A percentile compares a stretch with the other conserved stretches of the same genome.
These are phyloP conservation scores for Myotis findleyi DNA, from an alignment of 2,797 vertebrate genomes.

Conservation along the genomic window DNA sequence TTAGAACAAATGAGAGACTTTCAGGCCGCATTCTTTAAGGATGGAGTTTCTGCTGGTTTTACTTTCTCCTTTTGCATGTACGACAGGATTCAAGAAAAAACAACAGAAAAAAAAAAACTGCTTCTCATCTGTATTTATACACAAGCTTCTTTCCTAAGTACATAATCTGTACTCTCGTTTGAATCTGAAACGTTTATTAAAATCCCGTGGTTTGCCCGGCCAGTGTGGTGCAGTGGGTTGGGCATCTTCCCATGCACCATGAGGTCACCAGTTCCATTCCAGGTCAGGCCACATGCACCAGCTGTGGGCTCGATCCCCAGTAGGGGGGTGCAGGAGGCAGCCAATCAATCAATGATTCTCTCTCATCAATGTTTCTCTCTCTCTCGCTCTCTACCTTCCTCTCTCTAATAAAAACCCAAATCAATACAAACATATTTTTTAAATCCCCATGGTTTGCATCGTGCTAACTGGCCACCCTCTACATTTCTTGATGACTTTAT, in stretches of 20 bases:
- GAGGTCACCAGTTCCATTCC: too few species aligned
- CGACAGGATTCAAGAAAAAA: not conserved
- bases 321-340: too few species aligned
- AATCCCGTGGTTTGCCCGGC: conserved; percentile 60
- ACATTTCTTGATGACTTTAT: conserved; percentile 75
- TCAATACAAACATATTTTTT: conserved; percentile 66
- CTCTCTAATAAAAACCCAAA: too few species aligned
- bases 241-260: too few species aligned
- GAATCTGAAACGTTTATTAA: conserved; percentile 78
- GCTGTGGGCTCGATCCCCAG: too few species aligned
- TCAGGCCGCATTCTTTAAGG: not conserved
- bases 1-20: not conserved
- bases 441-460: conserved; percentile 73
- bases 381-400: too few species aligned
- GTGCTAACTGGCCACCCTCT: conserved; percentile 73
- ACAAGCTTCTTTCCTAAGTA: conserved; percentile 45
- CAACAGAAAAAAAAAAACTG: not conserved
- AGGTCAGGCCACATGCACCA: too few species aligned
- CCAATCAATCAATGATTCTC: too few species aligned
- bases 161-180: conserved; percentile 53
- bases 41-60: conserved; percentile 10
- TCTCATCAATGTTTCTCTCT: too few species aligned
- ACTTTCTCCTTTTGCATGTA: conserved; percentile 14
- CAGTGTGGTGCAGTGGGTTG: too few species aligned
- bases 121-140: conserved; percentile 49